Base-by-base conservation (phyloP, 2,797 vertebrate genomes). In the Forpus xanthops region DNA sequence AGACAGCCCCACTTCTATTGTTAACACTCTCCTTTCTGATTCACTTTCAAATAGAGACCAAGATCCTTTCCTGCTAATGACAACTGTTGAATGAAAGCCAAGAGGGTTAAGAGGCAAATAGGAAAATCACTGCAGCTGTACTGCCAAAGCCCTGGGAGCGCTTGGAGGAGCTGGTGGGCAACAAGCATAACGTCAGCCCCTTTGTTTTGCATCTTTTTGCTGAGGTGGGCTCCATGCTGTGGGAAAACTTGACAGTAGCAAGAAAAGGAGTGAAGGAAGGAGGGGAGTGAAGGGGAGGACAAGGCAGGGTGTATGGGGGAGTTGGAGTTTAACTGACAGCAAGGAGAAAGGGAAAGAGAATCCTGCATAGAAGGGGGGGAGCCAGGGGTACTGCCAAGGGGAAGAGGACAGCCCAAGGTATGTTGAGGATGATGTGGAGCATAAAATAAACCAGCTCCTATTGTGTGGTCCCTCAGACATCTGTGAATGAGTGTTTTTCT, bases 161-260 rank as follows among this genome's bases (percentile, higher is more conserved):
- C 21, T 25, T 39, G 28, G 75, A 42, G 80, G 68, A 72, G 50
- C 73, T 87, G 62, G 47, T 3, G 31, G 82, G 75, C 13, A 82
- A 50, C 7, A 19, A 73, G 9, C 1, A 37, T 30, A 50, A 84
- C 1, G 15, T 79, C 90, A 94, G 49, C 58, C 71, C 75, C 35
- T 87, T 92, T 90, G 79, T 86, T 73, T 58, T 56, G 41, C 1
- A 0, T 64, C 50, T 64, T 58, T 61, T 35, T 44, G 44, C 49
- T 64, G 83, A 47, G 68, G 73, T 87, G 94, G 92, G 90, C 77
- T 94, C 74, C 62, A 49, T 3, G 18, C 65, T 79, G 88, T 37
- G 81, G 75, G 84, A 21, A 93, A 95, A 74, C 61, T 42, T 37
- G 85, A 64, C 89, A 91, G 71, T 42, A 41, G 37, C 20, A 60